These are phyloP conservation scores for Antrozous pallidus DNA, from an alignment of 2,797 vertebrate genomes.

Conservation along the genomic window DNA sequence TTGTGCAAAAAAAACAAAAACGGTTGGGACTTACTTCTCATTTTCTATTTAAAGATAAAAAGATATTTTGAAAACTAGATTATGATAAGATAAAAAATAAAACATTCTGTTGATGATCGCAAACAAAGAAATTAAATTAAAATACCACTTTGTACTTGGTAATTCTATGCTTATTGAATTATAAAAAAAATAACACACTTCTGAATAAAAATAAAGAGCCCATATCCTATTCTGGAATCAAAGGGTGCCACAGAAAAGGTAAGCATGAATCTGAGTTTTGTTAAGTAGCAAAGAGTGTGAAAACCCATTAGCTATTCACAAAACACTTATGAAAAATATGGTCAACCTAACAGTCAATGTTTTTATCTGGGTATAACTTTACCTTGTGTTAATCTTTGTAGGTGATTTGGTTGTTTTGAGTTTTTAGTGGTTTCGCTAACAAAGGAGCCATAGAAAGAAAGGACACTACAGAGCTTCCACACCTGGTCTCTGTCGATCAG, in stretches of 20 bases:
- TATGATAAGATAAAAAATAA: background rate
- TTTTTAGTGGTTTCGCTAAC: background rate
- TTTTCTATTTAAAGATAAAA: conserved; percentile 21
- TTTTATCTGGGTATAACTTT: background rate
- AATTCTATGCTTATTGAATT: background rate
- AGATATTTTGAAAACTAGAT: background rate
- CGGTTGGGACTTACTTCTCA: background rate
- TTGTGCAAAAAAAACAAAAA: background rate
- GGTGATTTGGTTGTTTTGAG: background rate
- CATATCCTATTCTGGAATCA: background rate
- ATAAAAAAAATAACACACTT: background rate
- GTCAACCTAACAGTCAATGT: background rate
- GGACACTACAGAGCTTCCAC: conserved; percentile 12
- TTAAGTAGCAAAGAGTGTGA: background rate
- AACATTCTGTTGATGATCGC: background rate
- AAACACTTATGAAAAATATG: background rate
- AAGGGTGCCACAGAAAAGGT: background rate
- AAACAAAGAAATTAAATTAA: background rate
- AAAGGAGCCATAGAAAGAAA: background rate
- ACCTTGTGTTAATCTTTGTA: background rate
- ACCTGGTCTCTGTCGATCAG: conserved; percentile 89
- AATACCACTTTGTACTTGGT: background rate
- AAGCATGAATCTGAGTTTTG: background rate
- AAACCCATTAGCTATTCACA: background rate
- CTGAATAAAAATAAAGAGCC: background rate